phyloP scores from a whole-genome alignment of 2,888 invertebrate genomes.

The Archaeoteleia sp. region DNA sequence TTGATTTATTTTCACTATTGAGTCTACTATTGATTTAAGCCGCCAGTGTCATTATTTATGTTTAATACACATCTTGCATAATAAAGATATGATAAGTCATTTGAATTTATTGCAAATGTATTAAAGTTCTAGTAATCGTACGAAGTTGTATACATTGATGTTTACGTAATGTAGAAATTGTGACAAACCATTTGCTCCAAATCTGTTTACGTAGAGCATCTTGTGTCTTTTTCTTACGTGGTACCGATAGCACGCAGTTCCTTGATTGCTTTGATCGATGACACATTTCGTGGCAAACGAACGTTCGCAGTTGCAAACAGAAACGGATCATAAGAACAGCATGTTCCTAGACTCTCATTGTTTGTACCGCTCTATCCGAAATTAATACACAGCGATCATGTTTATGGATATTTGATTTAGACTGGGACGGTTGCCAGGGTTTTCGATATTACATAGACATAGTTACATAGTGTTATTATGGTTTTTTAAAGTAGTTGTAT shows the following conservation, averaged over 20 bases:
- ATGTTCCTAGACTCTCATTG: slow-evolving; percentile 34
- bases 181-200: slow-evolving; percentile 31
- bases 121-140: too few species aligned
- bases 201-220: slow-evolving; percentile 29
- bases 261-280: slow-evolving; percentile 51
- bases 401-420: slow-evolving; percentile 1
- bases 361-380: slow-evolving; percentile 19
- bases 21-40: too few species aligned
- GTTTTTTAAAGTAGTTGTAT: too few species aligned
- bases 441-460: slow-evolving; percentile 9
- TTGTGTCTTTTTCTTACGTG: slow-evolving; percentile 52
- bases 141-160: too few species aligned
- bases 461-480: not conserved
- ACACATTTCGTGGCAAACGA: slow-evolving; percentile 50
- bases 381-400: slow-evolving; percentile 24
- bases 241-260: slow-evolving; percentile 55
- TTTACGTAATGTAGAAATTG: slow-evolving; percentile 16
- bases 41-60: too few species aligned
- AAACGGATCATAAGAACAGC: slow-evolving; percentile 33
- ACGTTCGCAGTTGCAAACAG: slow-evolving; percentile 37
- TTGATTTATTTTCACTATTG: too few species aligned
- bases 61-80: too few species aligned
- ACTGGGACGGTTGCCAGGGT: slow-evolving; percentile 19
- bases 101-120: too few species aligned
- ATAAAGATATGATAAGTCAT: too few species aligned